phyloP scores from a whole-genome alignment of 1,140 invertebrate genomes.

The Achatina immaculata region DNA sequence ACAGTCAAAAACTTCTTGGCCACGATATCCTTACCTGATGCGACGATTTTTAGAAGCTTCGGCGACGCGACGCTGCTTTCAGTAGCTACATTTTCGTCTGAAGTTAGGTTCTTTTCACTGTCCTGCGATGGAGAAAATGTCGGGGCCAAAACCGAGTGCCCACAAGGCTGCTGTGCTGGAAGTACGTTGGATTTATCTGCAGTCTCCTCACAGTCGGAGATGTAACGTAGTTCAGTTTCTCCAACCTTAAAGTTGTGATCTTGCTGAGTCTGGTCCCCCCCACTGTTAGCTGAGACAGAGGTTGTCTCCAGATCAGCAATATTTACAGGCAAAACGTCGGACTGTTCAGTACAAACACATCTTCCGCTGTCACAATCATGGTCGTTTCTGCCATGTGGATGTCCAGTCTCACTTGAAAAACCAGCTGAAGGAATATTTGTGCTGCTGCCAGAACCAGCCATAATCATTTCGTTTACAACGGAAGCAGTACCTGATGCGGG shows the following conservation, averaged over 20 bases:
- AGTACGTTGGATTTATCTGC: too few species aligned
- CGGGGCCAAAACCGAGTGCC: background rate
- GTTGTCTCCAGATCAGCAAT: background rate
- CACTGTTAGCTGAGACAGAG: too few species aligned
- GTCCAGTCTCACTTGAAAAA: background rate
- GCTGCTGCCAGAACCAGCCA: background rate
- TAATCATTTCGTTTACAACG: background rate
- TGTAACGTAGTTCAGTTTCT: too few species aligned
- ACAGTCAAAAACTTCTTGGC: background rate
- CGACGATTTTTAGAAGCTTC: background rate
- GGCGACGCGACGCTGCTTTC: background rate
- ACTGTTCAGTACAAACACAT: background rate
- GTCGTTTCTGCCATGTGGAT: background rate
- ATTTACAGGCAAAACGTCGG: background rate
- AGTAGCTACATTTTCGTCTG: background rate
- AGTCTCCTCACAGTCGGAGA: too few species aligned
- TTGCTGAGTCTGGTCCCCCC: background rate
- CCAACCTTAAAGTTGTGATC: too few species aligned
- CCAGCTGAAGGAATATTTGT: background rate
- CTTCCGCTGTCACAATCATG: background rate
- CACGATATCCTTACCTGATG: background rate
- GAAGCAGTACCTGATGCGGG: background rate
- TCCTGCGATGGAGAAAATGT: background rate
- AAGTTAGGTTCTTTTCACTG: background rate
- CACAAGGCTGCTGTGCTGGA: too few species aligned